A percentile compares a stretch with the other conserved stretches of the same genome.
phyloP scores from a whole-genome alignment of 2,113 vertebrate species.

The Micronycteris hirsuta region DNA sequence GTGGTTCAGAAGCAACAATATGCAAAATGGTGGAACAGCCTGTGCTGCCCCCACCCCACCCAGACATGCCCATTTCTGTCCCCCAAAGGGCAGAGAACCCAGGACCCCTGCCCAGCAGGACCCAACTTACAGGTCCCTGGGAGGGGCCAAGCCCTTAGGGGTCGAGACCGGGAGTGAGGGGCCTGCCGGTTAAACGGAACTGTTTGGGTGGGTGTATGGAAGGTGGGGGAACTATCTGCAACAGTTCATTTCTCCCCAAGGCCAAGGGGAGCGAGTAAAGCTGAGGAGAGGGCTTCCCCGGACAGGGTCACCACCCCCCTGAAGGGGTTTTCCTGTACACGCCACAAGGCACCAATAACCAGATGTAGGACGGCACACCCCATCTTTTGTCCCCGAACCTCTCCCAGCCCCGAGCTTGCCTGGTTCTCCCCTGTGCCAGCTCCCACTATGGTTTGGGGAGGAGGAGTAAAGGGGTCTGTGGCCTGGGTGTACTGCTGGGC shows the following conservation, averaged over 20 bases:
- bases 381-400: neutral
- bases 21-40: neutral
- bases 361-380: neutral
- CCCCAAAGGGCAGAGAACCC: slow-evolving; percentile 16
- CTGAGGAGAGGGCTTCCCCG: slow-evolving; percentile 59
- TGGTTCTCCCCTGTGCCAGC: neutral
- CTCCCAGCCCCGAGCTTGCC: neutral
- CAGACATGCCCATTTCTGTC: neutral
- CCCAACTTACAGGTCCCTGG: slow-evolving; percentile 15
- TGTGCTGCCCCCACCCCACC: neutral
- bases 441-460: neutral
- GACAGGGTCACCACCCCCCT: neutral
- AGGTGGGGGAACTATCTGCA: neutral
- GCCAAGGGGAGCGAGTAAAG: slow-evolving; percentile 15
- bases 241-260: neutral
- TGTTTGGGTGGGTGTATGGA: neutral
- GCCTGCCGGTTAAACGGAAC: neutral
- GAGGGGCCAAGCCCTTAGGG: slow-evolving; percentile 47
- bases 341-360: slow-evolving; percentile 69
- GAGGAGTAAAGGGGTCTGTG: neutral
- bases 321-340: neutral
- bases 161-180: neutral
- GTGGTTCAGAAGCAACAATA: slow-evolving; percentile 66
- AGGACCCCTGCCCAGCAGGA: slow-evolving; percentile 32
- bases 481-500: neutral